Conservation (phyloP, 2,797 vertebrate genomes). For the Myripristis jacobus region DNA sequence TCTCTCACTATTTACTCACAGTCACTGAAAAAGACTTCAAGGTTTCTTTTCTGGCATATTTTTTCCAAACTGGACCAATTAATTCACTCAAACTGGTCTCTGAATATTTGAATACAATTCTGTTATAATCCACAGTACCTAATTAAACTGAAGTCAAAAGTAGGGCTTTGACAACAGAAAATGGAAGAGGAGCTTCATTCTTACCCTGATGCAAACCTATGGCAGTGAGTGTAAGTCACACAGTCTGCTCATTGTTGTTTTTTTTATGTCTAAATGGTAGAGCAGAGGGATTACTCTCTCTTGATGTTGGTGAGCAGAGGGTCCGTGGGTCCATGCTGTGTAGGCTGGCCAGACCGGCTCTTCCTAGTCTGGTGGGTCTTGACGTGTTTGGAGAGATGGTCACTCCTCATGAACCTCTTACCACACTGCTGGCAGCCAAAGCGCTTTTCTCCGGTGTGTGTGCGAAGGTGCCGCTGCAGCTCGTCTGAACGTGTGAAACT, state of each 20-base stretch:
- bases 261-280: slow-evolving; percentile 9
- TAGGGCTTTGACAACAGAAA: slow-evolving; percentile 41
- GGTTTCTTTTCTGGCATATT: slow-evolving; percentile 53
- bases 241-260: slow-evolving; percentile 47
- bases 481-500: slow-evolving; percentile 95
- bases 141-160: slow-evolving; percentile 42
- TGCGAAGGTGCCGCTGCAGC: slow-evolving; percentile 95
- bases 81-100: slow-evolving; percentile 30
- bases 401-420: slow-evolving; percentile 91
- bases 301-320: slow-evolving; percentile 84
- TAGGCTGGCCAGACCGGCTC: slow-evolving; percentile 76
- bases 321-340: slow-evolving; percentile 66
- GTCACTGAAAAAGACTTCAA: slow-evolving; percentile 50
- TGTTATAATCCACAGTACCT: slow-evolving; percentile 32
- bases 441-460: slow-evolving; percentile 94
- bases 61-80: slow-evolving; percentile 42
- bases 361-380: slow-evolving; percentile 91
- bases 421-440: slow-evolving; percentile 90
- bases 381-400: slow-evolving; percentile 90
- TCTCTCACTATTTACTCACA: slow-evolving; percentile 14
- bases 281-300: slow-evolving; percentile 78
- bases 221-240: slow-evolving; percentile 62
- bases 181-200: slow-evolving; percentile 43
- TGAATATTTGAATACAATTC: slow-evolving; percentile 36
- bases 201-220: slow-evolving; percentile 76